phyloP scores from a whole-genome alignment of 23 tunicate species.

The Halocynthia roretzi region DNA sequence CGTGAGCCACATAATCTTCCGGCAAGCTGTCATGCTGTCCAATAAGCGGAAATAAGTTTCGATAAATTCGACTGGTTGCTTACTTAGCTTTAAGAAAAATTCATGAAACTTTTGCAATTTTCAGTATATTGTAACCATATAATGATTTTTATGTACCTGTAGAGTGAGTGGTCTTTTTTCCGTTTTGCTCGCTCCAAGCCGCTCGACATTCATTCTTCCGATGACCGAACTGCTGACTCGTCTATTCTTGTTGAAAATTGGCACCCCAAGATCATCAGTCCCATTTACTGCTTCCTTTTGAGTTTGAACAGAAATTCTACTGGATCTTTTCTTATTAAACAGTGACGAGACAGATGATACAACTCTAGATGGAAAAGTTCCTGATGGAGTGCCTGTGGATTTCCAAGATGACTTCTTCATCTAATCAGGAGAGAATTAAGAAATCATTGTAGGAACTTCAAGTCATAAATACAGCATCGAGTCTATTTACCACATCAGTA shows the following conservation, averaged over 20 bases:
- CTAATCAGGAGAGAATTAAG: neutral
- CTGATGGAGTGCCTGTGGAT: conserved; percentile 3
- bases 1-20: conserved; percentile 16
- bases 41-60: neutral
- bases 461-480: no score
- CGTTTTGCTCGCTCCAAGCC: conserved; percentile 35
- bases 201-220: conserved; percentile 36
- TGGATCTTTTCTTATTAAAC: no score
- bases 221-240: conserved; percentile 40
- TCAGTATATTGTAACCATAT: no score
- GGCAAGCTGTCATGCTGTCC: conserved; percentile 18
- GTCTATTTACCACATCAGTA: no score
- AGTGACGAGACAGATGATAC: neutral
- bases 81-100: neutral
- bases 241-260: neutral
- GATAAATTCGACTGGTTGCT: neutral
- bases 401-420: neutral
- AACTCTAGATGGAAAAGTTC: neutral
- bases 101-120: no score
- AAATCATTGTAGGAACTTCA: neutral
- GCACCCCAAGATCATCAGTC: neutral
- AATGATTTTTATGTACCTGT: conserved; percentile 4
- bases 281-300: neutral
- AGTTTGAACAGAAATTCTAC: neutral
- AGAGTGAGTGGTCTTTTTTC: conserved; percentile 21